Evolutionary conservation across 53 echinoderm and acorn worm genomes (phyloP), one percentile per base, ranked within the genome.

Genomic region (Crossaster papposus): DNA sequence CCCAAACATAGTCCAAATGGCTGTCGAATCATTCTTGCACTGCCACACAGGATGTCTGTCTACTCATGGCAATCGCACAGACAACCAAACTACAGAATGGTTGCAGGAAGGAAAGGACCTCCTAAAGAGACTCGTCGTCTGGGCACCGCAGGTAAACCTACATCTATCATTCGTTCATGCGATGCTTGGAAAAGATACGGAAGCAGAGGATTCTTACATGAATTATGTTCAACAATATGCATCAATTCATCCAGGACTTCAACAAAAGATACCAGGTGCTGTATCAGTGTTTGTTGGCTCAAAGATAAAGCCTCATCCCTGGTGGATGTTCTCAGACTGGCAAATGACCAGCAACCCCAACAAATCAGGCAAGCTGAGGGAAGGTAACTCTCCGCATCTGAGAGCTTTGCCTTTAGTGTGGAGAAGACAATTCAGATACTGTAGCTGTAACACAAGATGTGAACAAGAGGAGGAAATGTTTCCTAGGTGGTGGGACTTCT

Each of bases 141-240:
- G 35, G n/a, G 83, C 65, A 1, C 70, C 83, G 15, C 65, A 83
- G 70, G 70, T 83, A 9, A 68, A 37, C 50, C 83, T 83, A 6
- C 83, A 83, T 62, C 70, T 83, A 14, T 83, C 83, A 30, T 26
- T 83, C 38, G 65, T 83, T 17, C 70, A 65, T 5, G 83, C 83
- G 14, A 70, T 70, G 70, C 70, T 70, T 14, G 83, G 83, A 32
- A 24, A 83, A 4, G 71, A 70, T 20, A 62, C 12, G 44, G 83
- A 36, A 36, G 83, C 83, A 44, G 83, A 83, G 65, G 83, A 83
- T 24, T 18, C 83, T 14, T 83, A 83, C 83, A 83, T 83, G 83
- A 68, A 65, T 9, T 83, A 83, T 26, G 83, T 70, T 36, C 83
- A 83, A 65, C 65, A 83, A n/a, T 83, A 62, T 44, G 83, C 83